Conservation (phyloP, 2,113 vertebrate genomes). For the Grallaria varia region DNA sequence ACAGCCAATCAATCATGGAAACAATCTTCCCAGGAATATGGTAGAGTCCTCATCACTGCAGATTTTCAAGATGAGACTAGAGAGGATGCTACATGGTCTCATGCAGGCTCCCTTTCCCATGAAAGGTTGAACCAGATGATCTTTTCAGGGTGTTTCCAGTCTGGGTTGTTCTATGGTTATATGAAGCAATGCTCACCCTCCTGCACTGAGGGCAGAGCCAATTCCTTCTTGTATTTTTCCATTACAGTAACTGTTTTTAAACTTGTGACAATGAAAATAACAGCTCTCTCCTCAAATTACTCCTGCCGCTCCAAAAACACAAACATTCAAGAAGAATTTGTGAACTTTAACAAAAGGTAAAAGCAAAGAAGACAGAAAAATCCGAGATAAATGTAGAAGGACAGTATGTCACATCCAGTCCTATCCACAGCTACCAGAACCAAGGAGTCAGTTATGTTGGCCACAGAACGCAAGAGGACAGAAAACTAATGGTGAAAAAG, state of each 20-base stretch:
- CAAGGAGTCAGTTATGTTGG: not conserved
- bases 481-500: not conserved
- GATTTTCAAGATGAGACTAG: not conserved
- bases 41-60: not conserved
- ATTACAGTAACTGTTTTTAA: conserved; percentile 9
- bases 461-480: not conserved
- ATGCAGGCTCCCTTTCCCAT: not conserved
- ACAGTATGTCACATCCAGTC: not conserved
- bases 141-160: not conserved
- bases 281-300: not conserved
- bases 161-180: not conserved
- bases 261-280: not conserved
- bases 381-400: not conserved
- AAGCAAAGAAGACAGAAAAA: not conserved
- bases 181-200: not conserved
- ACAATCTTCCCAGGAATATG: not conserved
- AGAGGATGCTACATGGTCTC: not conserved
- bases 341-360: not conserved
- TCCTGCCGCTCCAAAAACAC: not conserved
- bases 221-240: not conserved
- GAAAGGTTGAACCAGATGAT: not conserved
- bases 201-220: not conserved
- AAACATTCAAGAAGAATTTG: not conserved
- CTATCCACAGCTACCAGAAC: not conserved
- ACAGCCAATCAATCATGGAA: not conserved